phyloP scores from a whole-genome alignment of 1,140 invertebrate genomes.

The Cydia pomonella region DNA sequence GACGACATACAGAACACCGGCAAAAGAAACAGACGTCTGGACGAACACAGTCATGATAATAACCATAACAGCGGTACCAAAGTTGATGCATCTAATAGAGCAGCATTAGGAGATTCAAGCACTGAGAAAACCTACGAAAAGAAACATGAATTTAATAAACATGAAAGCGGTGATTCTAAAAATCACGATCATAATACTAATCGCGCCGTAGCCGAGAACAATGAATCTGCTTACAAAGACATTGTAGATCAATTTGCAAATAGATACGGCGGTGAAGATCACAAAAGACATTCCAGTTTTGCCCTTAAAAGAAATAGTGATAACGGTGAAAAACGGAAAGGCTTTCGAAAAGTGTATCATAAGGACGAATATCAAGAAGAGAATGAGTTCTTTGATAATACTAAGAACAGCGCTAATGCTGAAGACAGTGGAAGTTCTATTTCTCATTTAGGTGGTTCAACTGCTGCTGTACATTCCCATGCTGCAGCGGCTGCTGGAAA shows the following conservation, averaged over 20 bases:
- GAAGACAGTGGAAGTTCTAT: constrained; percentile 55
- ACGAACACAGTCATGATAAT: constrained; percentile 34
- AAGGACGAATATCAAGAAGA: constrained; percentile 88
- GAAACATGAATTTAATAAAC: constrained; percentile 45
- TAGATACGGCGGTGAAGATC: constrained; percentile 60
- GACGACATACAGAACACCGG: constrained; percentile 38
- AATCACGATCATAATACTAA: constrained; percentile 12
- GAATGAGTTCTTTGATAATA: constrained; percentile 85
- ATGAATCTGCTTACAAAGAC: constrained; percentile 48
- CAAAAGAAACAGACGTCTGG: constrained; percentile 46
- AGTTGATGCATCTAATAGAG: background rate
- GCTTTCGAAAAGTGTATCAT: constrained; percentile 85
- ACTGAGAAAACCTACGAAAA: constrained; percentile 43
- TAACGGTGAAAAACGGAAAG: constrained; percentile 85
- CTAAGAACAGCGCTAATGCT: constrained; percentile 48
- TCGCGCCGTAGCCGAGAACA: constrained; percentile 24
- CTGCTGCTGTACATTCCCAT: constrained; percentile 52
- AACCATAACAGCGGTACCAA: constrained; percentile 17
- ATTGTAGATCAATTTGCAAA: constrained; percentile 62
- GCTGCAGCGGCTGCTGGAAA: constrained; percentile 46
- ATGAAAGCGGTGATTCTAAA: constrained; percentile 42
- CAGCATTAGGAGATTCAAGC: constrained; percentile 37
- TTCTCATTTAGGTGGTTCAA: constrained; percentile 51
- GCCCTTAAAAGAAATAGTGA: constrained; percentile 56
- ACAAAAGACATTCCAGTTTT: constrained; percentile 53